Conservation (phyloP, 2,888 invertebrate genomes). For the Dysmachus trigonus region DNA sequence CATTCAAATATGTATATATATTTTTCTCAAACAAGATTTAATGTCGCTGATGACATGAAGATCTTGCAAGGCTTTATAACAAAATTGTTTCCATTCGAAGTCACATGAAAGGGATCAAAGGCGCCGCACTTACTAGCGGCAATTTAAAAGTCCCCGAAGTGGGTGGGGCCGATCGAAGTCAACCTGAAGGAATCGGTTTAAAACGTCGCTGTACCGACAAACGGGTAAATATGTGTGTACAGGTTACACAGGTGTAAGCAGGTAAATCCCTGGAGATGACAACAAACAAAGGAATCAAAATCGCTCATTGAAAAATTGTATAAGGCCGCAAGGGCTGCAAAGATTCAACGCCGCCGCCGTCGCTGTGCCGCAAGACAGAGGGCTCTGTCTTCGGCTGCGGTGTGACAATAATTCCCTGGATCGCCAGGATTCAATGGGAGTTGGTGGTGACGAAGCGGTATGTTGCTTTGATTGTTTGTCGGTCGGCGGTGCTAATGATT, state of each 20-base stretch:
- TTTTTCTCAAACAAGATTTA: neutral
- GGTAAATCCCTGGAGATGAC: slow-evolving; percentile 1
- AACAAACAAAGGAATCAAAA: slow-evolving; percentile 25
- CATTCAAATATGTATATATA: neutral
- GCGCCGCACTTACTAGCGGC: neutral
- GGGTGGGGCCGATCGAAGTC: neutral
- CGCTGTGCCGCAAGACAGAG: neutral
- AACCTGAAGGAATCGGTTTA: neutral
- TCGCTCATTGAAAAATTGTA: slow-evolving; percentile 27
- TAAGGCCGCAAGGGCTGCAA: neutral
- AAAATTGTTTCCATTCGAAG: slow-evolving; percentile 18
- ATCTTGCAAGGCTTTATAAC: neutral
- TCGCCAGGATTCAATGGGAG: neutral
- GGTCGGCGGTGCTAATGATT: slow-evolving; percentile 59
- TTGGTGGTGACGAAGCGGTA: slow-evolving; percentile 42
- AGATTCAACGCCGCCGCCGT: neutral
- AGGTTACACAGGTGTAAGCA: neutral
- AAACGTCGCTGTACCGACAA: neutral
- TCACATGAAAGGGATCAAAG: neutral
- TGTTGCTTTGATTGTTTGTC: slow-evolving; percentile 53
- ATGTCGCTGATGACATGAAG: neutral
- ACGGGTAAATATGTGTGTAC: neutral
- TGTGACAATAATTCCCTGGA: slow-evolving; percentile 14
- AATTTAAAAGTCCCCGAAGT: neutral
- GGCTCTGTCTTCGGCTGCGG: neutral